These are phyloP conservation scores for Drosophila sucinea DNA, from an alignment of 1,140 invertebrate species.

Conservation along the genomic window DNA sequence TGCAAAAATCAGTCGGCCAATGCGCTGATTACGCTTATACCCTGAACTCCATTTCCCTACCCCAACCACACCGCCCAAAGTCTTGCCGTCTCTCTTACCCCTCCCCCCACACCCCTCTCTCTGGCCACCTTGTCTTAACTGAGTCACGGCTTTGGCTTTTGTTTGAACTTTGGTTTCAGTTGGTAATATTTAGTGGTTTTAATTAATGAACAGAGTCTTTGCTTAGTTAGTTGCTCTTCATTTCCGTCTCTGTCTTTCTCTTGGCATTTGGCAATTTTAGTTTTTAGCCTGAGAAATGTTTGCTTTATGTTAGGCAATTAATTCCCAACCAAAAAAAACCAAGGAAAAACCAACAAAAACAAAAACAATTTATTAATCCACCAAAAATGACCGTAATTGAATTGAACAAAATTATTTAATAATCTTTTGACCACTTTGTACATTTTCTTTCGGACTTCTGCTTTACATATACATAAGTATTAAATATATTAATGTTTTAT, in stretches of 20 bases:
- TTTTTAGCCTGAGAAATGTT: slow-evolving; percentile 55
- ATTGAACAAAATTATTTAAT: background rate
- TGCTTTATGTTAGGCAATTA: slow-evolving; percentile 7
- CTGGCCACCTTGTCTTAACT: slow-evolving; percentile 31
- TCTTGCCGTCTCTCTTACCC: background rate
- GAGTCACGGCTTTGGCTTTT: slow-evolving; percentile 56
- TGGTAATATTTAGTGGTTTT: slow-evolving; percentile 76
- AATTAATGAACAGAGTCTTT: slow-evolving; percentile 59
- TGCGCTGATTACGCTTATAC: slow-evolving; percentile 66
- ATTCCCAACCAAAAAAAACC: background rate
- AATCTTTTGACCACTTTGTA: no score
- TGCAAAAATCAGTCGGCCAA: slow-evolving; percentile 74
- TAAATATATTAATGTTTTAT: no score
- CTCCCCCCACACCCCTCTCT: background rate
- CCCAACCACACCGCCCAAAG: background rate
- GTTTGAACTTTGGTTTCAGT: slow-evolving; percentile 62
- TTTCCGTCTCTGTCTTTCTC: slow-evolving; percentile 42
- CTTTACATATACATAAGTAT: no score
- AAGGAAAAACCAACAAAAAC: background rate
- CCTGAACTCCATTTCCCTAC: background rate
- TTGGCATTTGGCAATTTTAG: slow-evolving; percentile 54
- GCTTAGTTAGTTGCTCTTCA: slow-evolving; percentile 37
- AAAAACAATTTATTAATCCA: background rate
- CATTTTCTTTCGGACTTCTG: no score
- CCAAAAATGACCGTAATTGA: background rate